Conservation (phyloP, 2,888 invertebrate species). For the Ophion ellenae region DNA sequence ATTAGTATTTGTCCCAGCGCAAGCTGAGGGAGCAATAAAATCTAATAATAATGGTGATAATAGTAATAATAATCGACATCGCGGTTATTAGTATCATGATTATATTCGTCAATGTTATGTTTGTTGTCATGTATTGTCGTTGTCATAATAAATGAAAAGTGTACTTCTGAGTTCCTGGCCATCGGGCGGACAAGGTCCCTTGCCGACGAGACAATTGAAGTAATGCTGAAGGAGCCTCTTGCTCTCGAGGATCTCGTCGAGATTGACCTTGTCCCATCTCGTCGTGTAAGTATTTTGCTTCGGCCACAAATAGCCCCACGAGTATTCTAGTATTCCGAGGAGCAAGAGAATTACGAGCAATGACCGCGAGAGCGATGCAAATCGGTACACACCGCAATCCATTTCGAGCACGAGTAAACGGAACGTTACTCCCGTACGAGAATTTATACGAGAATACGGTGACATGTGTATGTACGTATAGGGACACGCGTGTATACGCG, state of each 20-base stretch:
- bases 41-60: too few relatives aligned
- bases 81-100: neutral
- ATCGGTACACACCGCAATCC: conserved; percentile 58
- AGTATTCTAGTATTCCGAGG: conserved; percentile 33
- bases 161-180: conserved; percentile 79
- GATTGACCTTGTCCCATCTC: conserved; percentile 89
- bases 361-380: conserved; percentile 27
- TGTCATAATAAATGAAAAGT: neutral
- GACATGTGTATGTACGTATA: conserved; percentile 3
- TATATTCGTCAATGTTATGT: neutral
- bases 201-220: conserved; percentile 88
- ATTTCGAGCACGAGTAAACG: conserved; percentile 68
- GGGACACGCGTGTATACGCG: too few relatives aligned
- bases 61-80: neutral
- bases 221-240: conserved; percentile 89
- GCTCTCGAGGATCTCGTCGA: conserved; percentile 88
- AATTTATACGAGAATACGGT: conserved; percentile 62
- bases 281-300: conserved; percentile 81
- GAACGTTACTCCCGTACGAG: conserved; percentile 52
- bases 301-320: conserved; percentile 69
- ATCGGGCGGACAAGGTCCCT: conserved; percentile 89
- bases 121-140: too few relatives aligned
- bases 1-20: neutral
- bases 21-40: neutral
- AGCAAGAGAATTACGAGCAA: conserved; percentile 37